Evolutionary conservation across 2,113 vertebrate genomes (phyloP).

Genomic region (Seriola rivoliana): DNA sequence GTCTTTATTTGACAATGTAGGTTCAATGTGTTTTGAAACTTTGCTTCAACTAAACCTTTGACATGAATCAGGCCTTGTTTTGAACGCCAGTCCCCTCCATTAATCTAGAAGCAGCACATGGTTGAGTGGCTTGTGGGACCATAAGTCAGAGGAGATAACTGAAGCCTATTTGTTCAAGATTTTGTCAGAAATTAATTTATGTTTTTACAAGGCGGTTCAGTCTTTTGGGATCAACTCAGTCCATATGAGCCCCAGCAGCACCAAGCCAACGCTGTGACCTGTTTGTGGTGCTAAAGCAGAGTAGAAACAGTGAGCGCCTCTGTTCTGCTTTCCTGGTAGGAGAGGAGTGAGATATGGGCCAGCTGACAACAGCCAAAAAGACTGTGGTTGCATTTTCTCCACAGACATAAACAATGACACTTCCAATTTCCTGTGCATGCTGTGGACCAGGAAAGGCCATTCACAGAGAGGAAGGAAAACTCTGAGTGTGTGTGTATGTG

Average conservation of each 20-base stretch:
- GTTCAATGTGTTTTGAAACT: slow-evolving; percentile 55
- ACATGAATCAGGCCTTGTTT: slow-evolving; percentile 62
- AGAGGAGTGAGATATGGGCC: slow-evolving; percentile 69
- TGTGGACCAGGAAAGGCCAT: slow-evolving; percentile 61
- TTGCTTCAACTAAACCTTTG: slow-evolving; percentile 50
- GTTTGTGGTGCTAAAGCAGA: slow-evolving; percentile 56
- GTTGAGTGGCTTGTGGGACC: slow-evolving; percentile 18
- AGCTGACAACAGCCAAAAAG: slow-evolving; percentile 69
- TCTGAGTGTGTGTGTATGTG: slow-evolving; percentile 17
- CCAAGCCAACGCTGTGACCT: slow-evolving; percentile 45
- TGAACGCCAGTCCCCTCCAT: slow-evolving; percentile 20
- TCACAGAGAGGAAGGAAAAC: slow-evolving; percentile 65
- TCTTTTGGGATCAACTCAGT: slow-evolving; percentile 45
- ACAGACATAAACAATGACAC: slow-evolving; percentile 82
- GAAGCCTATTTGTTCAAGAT: slow-evolving; percentile 59
- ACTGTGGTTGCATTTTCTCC: slow-evolving; percentile 70
- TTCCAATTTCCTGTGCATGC: slow-evolving; percentile 78
- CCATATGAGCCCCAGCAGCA: slow-evolving; percentile 51
- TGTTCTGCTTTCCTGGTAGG: slow-evolving; percentile 69
- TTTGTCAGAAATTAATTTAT: slow-evolving; percentile 55
- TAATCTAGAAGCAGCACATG: slow-evolving; percentile 43
- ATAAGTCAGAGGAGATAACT: slow-evolving; percentile 52
- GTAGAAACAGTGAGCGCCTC: slow-evolving; percentile 64
- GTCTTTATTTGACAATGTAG: slow-evolving; percentile 37
- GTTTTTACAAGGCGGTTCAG: slow-evolving; percentile 38